A percentile compares a stretch with the other conserved stretches of the same genome.
Evolutionary conservation across 1,140 invertebrate species (phyloP).

Genomic region (Pteromalus puparum): DNA sequence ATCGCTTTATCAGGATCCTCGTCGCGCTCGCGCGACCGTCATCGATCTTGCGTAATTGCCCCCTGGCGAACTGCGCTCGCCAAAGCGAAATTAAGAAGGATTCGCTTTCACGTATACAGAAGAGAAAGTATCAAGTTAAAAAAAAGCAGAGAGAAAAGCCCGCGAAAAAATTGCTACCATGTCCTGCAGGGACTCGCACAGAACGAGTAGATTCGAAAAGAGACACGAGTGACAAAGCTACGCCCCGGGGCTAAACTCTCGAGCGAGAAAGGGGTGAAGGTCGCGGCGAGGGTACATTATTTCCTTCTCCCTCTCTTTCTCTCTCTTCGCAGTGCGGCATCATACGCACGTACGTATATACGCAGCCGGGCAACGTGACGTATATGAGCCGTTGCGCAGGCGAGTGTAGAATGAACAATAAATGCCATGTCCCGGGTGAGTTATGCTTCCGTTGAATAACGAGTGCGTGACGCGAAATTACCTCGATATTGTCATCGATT

Average conservation of each 20-base stretch:
- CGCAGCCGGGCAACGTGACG: neutral
- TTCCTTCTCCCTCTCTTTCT: neutral
- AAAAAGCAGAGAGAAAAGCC: neutral
- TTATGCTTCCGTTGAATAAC: constrained; percentile 33
- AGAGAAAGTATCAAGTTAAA: neutral
- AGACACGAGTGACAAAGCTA: neutral
- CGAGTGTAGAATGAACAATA: constrained; percentile 31
- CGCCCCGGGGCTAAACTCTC: neutral
- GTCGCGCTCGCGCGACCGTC: neutral
- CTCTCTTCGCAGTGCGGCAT: neutral
- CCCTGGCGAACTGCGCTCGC: neutral
- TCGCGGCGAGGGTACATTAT: constrained; percentile 3
- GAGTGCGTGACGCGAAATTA: constrained; percentile 6
- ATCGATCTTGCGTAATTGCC: constrained; percentile 16
- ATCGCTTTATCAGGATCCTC: neutral
- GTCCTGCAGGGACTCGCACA: neutral
- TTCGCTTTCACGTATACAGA: neutral
- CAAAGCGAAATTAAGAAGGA: neutral
- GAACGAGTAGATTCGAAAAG: neutral
- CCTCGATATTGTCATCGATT: constrained; percentile 23
- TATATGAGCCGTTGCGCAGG: neutral
- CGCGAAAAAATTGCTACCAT: neutral
- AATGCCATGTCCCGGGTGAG: neutral
- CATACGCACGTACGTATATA: neutral
- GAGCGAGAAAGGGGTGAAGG: constrained; percentile 3